phyloP scores from a whole-genome alignment of 1,140 invertebrate species.

The Cephus cinctus region DNA sequence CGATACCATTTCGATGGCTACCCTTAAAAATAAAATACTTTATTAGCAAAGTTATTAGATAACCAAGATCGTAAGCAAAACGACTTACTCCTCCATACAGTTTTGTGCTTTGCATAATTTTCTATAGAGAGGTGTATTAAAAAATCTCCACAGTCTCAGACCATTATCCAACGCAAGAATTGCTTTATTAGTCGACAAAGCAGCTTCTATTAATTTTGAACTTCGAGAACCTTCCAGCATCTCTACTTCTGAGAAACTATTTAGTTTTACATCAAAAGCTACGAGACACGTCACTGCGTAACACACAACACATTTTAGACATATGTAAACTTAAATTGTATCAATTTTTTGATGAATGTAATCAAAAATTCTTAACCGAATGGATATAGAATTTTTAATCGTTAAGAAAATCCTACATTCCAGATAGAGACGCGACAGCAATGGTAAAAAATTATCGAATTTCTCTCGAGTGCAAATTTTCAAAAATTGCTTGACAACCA shows the following conservation, averaged over 20 bases:
- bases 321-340: background rate
- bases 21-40: conserved; percentile 50
- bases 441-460: conserved; percentile 65
- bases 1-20: conserved; percentile 68
- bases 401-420: conserved; percentile 65
- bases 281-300: conserved; percentile 71
- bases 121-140: conserved; percentile 72
- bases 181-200: conserved; percentile 68
- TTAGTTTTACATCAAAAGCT: conserved; percentile 66
- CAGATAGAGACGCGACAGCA: conserved; percentile 73
- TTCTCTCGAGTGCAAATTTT: conserved; percentile 40
- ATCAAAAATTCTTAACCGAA: conserved; percentile 1
- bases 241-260: conserved; percentile 65
- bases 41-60: conserved; percentile 6
- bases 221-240: conserved; percentile 61
- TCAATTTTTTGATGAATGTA: conserved; percentile 10
- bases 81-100: conserved; percentile 74
- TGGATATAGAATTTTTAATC: conserved; percentile 1
- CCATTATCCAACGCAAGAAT: conserved; percentile 78
- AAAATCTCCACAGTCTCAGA: conserved; percentile 68
- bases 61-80: conserved; percentile 7
- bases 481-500: conserved; percentile 67
- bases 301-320: conserved; percentile 19
- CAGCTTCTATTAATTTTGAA: conserved; percentile 69
- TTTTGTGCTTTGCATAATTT: conserved; percentile 68